A percentile compares a stretch with the other conserved stretches of the same genome.
Conservation (phyloP, 2,888 invertebrate genomes). For the Pseudoips prasinana region DNA sequence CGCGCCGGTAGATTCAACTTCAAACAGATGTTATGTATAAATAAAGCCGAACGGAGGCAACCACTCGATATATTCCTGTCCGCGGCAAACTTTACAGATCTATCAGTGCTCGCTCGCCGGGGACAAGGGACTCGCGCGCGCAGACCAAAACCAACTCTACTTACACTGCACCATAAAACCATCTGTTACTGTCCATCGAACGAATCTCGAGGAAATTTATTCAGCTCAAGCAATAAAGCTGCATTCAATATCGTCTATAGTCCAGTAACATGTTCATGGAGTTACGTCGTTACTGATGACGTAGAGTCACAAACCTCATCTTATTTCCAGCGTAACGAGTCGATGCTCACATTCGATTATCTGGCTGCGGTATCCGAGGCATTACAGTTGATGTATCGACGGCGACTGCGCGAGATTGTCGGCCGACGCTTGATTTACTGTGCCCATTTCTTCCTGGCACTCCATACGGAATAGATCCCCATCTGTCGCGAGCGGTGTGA, state of each 20-base stretch:
- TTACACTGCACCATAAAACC: conserved; percentile 14
- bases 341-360: conserved; percentile 82
- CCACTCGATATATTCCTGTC: conserved; percentile 81
- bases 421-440: conserved; percentile 76
- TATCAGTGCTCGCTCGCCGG: conserved; percentile 60
- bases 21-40: conserved; percentile 82
- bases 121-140: conserved; percentile 48
- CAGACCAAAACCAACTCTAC: conserved; percentile 58
- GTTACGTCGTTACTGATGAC: conserved; percentile 52
- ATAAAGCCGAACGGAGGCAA: conserved; percentile 81
- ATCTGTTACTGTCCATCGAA: conserved; percentile 24
- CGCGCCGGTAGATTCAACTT: conserved; percentile 79
- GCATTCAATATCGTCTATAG: conserved; percentile 45
- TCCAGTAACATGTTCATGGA: conserved; percentile 31
- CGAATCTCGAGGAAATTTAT: conserved; percentile 24
- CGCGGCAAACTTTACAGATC: conserved; percentile 81
- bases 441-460: conserved; percentile 77
- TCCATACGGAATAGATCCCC: conserved; percentile 73
- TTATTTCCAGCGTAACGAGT: conserved; percentile 80
- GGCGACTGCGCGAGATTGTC: conserved; percentile 77
- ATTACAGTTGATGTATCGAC: conserved; percentile 81
- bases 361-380: conserved; percentile 79
- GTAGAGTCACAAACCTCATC: conserved; percentile 67
- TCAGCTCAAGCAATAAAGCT: conserved; percentile 19
- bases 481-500: conserved; percentile 70